Base-by-base conservation (phyloP, 1,140 invertebrate species). In the Scaptomyza montana region DNA sequence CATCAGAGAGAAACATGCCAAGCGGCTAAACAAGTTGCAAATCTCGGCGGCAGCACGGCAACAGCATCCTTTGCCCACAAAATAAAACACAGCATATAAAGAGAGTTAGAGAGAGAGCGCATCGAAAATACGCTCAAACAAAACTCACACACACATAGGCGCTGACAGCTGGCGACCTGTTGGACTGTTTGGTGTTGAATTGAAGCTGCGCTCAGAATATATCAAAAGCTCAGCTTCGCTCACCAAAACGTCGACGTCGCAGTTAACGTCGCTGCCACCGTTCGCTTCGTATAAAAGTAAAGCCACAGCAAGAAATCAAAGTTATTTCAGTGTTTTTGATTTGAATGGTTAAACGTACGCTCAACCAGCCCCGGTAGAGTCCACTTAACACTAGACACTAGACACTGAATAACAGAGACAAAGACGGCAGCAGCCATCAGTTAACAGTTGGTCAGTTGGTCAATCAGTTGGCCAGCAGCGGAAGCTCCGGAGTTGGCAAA, bases 301-400 rank as follows among this genome's bases (percentile, higher is more conserved):
- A 90, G 84, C 87, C 84, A 47, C 80, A 77, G 77, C 78, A 78
- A 79, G 74, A 87, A 89, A 87, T 89, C 74, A 89, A 90, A 90
- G 75, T 89, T 90, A 90, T 90, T 90, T 89, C 89, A 79, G 89
- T 90, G 79, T 89, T 90, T 90, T 90, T 87, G 87, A 90, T 90
- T 90, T 90, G 77, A 90, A 90, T 86, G 82, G 76, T 77, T 72
- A 84, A 76, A 82, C 77, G 77, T 78, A 59, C 80, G 72, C 67
- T 80, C 74, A 63, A 67, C 65, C 74, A 80, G 78, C 78, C 30
- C 2, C 50, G 71, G 78, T 80, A 68, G 74, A 80, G 78, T 67
- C 47, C 66, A 74, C 71, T 72, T 69, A 71, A 85, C 51, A 61
- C 62, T 25, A 59, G 21, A 36, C 45, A 65, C 53, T 53, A 65